A percentile compares a stretch with the other conserved stretches of the same genome.
These are phyloP conservation scores for Budorcas taxicolor DNA, from an alignment of 2,113 vertebrate genomes.

Conservation along the genomic window DNA sequence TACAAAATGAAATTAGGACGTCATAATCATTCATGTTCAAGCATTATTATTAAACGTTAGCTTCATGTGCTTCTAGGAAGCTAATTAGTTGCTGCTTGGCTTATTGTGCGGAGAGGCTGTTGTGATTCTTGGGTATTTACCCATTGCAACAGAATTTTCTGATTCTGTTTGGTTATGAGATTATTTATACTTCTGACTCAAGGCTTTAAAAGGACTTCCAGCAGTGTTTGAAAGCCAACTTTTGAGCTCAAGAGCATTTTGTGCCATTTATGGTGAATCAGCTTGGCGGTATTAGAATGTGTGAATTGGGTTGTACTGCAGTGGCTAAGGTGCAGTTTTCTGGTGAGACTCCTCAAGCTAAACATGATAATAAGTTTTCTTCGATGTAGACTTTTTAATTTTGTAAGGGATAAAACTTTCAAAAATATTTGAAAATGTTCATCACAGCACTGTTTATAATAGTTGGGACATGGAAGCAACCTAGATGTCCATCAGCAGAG, in stretches of 20 bases:
- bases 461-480: too few species aligned
- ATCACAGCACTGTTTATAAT: too few species aligned
- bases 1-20: conserved; percentile 34
- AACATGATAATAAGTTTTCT: background rate
- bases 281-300: background rate
- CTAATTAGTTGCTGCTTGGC: background rate
- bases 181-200: background rate
- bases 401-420: background rate
- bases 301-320: background rate
- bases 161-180: conserved; percentile 64
- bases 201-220: conserved; percentile 58
- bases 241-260: conserved; percentile 26
- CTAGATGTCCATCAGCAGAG: too few species aligned
- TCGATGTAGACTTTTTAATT: background rate
- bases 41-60: background rate
- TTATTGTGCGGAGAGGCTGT: conserved; percentile 36
- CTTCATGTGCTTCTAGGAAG: background rate
- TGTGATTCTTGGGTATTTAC: conserved; percentile 56
- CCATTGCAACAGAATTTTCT: conserved; percentile 36
- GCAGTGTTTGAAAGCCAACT: conserved; percentile 48
- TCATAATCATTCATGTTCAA: background rate
- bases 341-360: background rate
- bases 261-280: background rate
- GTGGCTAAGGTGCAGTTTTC: background rate
- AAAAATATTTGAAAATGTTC: too few species aligned